Evolutionary conservation across 2,113 vertebrate species (phyloP), one percentile per base, ranked within the genome.

Genomic region (Clarias macrocephalus): DNA sequence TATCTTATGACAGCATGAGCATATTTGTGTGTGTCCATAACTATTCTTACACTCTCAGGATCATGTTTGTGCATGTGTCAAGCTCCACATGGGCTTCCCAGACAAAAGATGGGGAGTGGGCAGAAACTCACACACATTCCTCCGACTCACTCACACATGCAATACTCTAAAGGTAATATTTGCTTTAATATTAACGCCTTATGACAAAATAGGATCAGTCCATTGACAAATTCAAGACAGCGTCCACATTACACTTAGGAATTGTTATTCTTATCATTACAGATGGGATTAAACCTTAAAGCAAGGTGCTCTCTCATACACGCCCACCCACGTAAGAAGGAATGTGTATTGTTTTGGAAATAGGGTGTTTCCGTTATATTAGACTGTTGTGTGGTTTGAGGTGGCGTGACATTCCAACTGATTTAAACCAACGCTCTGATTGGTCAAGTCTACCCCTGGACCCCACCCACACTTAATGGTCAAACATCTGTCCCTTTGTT

Each of bases 361-460:
- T 87, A 92, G 91, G 68, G 0, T 82, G 80, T 89, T 80, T 82
- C 28, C 33, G 48, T 13, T n/a, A 42, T 68, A 91, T 93, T 94
- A 92, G 94, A 93, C 85, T 80, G 89, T 85, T 88, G 62, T 83
- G 90, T 93, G 92, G 92, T 91, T 91, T 83, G 89, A 92, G 92
- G 93, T 95, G 95, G 94, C 88, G 93, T 93, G 94, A 95, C n/a
- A 56, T 87, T 83, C 90, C 92, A 92, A 89, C 92, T 92, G 92
- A 89, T 91, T 84, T 56, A 84, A 88, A 87, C 65, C 12, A 80
- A 79, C 76, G 62, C 62, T 63, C 54, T 91, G 87, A 95, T 95
- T 95, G 94, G 89, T 52, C 80, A 60, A 70, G 42, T 66, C 23
- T 23, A 48, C 66, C 10, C 16, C 19, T 60, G 25, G 3, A 19